Percentiles rank a stretch among this genome's conserved stretches.
These are phyloP conservation scores for Psix sp. DNA, from an alignment of 1,140 invertebrate genomes.

Conservation along the genomic window DNA sequence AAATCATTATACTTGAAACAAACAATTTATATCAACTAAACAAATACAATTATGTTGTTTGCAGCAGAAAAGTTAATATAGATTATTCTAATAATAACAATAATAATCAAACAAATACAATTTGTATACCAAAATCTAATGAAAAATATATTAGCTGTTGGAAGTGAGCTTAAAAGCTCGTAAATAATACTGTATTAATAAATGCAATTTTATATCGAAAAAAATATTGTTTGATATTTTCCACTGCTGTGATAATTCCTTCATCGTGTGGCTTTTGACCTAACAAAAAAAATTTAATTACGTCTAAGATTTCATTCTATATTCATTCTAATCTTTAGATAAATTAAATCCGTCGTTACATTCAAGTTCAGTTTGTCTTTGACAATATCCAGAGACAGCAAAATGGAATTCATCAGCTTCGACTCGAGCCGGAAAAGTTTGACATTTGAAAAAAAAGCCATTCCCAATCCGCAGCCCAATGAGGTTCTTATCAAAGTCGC, in stretches of 20 bases:
- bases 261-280: constrained; percentile 17
- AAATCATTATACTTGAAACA: constrained; percentile 28
- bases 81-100: too few relatives aligned
- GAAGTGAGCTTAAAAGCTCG: too few relatives aligned
- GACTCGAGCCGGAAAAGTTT: constrained; percentile 73
- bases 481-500: constrained; percentile 81
- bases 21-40: constrained; percentile 15
- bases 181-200: too few relatives aligned
- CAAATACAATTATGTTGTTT: constrained; percentile 26
- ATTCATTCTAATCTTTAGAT: too few relatives aligned
- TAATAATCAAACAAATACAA: too few relatives aligned
- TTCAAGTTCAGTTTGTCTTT: constrained; percentile 10
- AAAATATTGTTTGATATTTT: too few relatives aligned
- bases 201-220: too few relatives aligned
- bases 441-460: constrained; percentile 73
- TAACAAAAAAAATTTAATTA: background rate
- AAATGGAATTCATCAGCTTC: constrained; percentile 81
- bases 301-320: too few relatives aligned
- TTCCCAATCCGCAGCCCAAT: constrained; percentile 73
- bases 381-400: background rate
- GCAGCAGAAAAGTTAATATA: too few relatives aligned
- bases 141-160: too few relatives aligned
- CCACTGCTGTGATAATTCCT: background rate
- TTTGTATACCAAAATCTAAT: too few relatives aligned
- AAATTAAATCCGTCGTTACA: too few relatives aligned